Conservation (phyloP, 2,888 invertebrate genomes). For the Trissolcus japonicus region DNA sequence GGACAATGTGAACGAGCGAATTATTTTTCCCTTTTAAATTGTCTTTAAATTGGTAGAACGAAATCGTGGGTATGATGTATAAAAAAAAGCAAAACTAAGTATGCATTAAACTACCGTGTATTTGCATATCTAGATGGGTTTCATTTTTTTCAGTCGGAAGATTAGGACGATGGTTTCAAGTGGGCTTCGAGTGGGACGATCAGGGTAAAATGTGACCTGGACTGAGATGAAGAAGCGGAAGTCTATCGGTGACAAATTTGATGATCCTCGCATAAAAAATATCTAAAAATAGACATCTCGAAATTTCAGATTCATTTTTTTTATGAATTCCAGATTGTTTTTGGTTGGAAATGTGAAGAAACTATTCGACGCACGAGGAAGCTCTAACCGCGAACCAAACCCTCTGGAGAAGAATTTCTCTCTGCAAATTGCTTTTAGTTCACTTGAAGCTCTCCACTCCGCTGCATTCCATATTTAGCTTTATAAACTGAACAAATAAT, state of each 20-base stretch:
- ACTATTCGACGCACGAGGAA: slow-evolving; percentile 45
- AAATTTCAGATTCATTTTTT: no score
- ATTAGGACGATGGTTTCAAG: slow-evolving; percentile 24
- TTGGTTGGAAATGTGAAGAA: slow-evolving; percentile 35
- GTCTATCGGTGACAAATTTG: slow-evolving; percentile 2
- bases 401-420: slow-evolving; percentile 52
- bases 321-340: no score
- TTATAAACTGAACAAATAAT: slow-evolving; percentile 14
- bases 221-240: slow-evolving; percentile 1
- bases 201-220: not conserved
- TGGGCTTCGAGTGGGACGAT: slow-evolving; percentile 23
- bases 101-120: slow-evolving; percentile 9
- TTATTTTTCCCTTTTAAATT: not conserved
- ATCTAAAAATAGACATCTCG: no score
- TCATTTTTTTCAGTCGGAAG: slow-evolving; percentile 17
- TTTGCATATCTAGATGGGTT: slow-evolving; percentile 32
- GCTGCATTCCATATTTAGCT: slow-evolving; percentile 44
- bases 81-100: slow-evolving; percentile 10
- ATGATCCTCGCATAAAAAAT: no score
- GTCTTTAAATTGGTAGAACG: not conserved
- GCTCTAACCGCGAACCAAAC: slow-evolving; percentile 32
- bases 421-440: slow-evolving; percentile 50
- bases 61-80: not conserved
- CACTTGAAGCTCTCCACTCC: slow-evolving; percentile 38
- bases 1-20: no score